Evolutionary conservation across 2,888 invertebrate genomes (phyloP).

Genomic region (Pseudoips prasinana): DNA sequence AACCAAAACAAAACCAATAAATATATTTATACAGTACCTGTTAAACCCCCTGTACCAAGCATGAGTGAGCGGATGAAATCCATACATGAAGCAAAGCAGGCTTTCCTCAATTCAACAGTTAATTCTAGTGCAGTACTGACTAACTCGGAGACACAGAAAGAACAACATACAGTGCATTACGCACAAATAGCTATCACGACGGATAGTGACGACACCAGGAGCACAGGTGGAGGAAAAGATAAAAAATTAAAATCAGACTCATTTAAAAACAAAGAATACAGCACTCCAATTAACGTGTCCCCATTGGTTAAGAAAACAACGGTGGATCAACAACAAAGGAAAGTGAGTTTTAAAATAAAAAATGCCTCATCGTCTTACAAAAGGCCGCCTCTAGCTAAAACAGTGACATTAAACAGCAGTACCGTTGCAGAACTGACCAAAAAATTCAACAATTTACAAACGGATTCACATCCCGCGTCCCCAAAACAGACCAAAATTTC

Average conservation of each 20-base stretch:
- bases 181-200: constrained; percentile 70
- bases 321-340: constrained; percentile 67
- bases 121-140: constrained; percentile 42
- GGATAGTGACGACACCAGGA: constrained; percentile 69
- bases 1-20: constrained; percentile 56
- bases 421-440: constrained; percentile 86
- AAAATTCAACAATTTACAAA: constrained; percentile 85
- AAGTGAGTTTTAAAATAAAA: constrained; percentile 84
- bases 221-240: constrained; percentile 69
- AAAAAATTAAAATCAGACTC: constrained; percentile 27
- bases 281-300: constrained; percentile 38
- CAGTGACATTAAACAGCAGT: constrained; percentile 75
- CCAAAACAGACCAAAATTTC: constrained; percentile 80
- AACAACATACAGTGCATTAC: constrained; percentile 49
- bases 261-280: constrained; percentile 40
- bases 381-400: constrained; percentile 66
- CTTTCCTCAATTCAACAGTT: constrained; percentile 65
- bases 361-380: constrained; percentile 70
- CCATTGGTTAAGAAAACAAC: constrained; percentile 49
- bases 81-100: constrained; percentile 65
- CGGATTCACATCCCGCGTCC: constrained; percentile 60
- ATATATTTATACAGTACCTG: constrained; percentile 65
- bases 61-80: constrained; percentile 56
- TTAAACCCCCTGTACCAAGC: constrained; percentile 50
- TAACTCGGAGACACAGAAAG: constrained; percentile 19